Base-by-base conservation (phyloP, 1,140 invertebrate genomes). In the Linepithema humile region DNA sequence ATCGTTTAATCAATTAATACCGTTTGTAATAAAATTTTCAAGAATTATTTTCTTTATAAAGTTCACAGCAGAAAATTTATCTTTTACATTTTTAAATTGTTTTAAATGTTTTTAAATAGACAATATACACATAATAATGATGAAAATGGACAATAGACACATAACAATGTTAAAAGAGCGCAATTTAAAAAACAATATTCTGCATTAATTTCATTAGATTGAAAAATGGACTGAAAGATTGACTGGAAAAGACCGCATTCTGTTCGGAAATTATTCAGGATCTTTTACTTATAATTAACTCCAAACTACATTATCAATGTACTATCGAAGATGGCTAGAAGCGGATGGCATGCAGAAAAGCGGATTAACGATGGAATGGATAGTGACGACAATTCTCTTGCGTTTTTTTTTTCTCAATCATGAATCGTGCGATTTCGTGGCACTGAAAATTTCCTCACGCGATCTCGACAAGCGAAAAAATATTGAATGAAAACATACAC, bases 251-350 rank as follows among this genome's bases (percentile, higher is more conserved):
- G 15, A 7, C 29, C 29, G n/a, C n/a, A n/a, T n/a, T n/a, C n/a
- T n/a, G n/a, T n/a, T n/a, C n/a, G n/a, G 26, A 29, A 10, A 10
- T 17, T 50, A 10, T 15, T 5, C n/a, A 32, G 32, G 38, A 20
- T 26, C 23, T 38, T n/a, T 45, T 55, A 29, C 23, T 78, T 53
- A 53, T 69, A 78, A 78, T 78, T 53, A 78, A 78, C 23, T 10
- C 32, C 32, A 69, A 80, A 69, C n/a, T 70, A 12, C 1, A 29
- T 80, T 59, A 69, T 80, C 17, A 67, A 80, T 80, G 70, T 69
- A 23, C 75, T 0, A n/a, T 32, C 35, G 23, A 55, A 69, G 20
- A 3, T n/a, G 20, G 20, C n/a, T 64, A 48, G 29, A 50, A 64
- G 48, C 32, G 32, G 23, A 73, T 38, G 3, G 40, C 43, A 77